These are phyloP conservation scores for Tragopan temminckii DNA, from an alignment of 2,797 vertebrate species.

Conservation along the genomic window DNA sequence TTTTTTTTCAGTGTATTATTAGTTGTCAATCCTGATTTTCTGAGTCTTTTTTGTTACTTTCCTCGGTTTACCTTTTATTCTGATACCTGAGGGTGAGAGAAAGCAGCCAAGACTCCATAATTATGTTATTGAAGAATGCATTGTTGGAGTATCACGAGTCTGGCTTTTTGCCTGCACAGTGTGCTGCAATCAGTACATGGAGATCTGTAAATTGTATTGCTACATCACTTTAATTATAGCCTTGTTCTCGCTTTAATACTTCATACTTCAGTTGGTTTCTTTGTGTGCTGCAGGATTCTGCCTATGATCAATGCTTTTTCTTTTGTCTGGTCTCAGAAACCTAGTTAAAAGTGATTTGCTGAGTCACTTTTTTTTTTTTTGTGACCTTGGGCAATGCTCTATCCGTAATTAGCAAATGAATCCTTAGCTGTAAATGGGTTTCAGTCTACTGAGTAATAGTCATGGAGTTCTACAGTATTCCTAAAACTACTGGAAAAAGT, in stretches of 20 bases:
- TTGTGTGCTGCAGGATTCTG: background rate
- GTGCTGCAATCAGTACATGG: rapidly evolving
- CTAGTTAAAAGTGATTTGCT: background rate
- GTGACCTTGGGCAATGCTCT: background rate
- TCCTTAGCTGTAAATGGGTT: background rate
- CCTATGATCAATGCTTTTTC: background rate
- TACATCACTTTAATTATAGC: background rate
- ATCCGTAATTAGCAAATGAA: background rate
- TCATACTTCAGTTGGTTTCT: background rate
- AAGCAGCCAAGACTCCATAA: background rate
- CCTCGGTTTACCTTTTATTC: background rate
- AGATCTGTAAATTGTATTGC: background rate
- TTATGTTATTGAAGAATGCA: background rate
- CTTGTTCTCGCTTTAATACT: background rate
- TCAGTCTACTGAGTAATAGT: too few species aligned
- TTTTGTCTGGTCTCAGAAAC: background rate
- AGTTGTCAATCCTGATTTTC: background rate
- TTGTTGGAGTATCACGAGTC: background rate
- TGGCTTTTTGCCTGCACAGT: background rate
- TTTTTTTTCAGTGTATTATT: background rate
- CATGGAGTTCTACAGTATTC: background rate
- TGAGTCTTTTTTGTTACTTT: background rate
- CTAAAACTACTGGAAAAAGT: background rate
- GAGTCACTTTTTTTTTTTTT: background rate
- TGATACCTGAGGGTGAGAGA: background rate